Conservation (phyloP, 2,888 invertebrate species). For the Molorchus minor region DNA sequence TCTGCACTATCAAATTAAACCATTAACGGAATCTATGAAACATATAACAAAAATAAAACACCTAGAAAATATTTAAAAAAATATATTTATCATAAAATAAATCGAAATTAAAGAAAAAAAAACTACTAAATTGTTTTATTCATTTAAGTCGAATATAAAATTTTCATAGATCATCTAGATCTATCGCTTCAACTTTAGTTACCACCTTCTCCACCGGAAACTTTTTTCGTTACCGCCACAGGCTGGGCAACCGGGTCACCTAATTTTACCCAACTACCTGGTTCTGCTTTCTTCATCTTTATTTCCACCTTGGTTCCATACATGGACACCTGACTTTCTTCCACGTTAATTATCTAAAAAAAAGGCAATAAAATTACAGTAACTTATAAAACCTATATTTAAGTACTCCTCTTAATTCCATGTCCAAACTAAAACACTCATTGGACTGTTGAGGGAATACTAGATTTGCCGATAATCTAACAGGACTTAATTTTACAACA, state of each 20-base stretch:
- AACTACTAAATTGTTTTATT: slow-evolving; percentile 8
- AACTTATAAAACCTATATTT: no score
- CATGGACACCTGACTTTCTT: slow-evolving; percentile 78
- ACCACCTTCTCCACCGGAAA: slow-evolving; percentile 60
- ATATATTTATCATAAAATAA: slow-evolving; percentile 12
- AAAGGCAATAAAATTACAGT: slow-evolving; percentile 33
- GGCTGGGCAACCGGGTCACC: slow-evolving; percentile 66
- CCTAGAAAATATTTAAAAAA: not conserved
- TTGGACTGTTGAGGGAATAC: slow-evolving; percentile 80
- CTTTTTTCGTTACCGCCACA: slow-evolving; percentile 45
- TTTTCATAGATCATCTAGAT: slow-evolving; percentile 74
- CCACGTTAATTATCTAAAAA: slow-evolving; percentile 79
- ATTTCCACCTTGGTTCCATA: slow-evolving; percentile 92
- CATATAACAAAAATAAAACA: not conserved
- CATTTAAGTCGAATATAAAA: not conserved
- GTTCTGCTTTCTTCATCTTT: slow-evolving; percentile 85
- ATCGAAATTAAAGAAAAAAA: not conserved
- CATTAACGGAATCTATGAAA: no score
- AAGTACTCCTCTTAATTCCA: slow-evolving; percentile 87
- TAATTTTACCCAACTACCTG: slow-evolving; percentile 82
- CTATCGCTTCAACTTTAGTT: slow-evolving; percentile 71
- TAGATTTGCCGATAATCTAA: slow-evolving; percentile 78
- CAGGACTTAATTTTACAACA: slow-evolving; percentile 82
- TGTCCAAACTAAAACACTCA: slow-evolving; percentile 76
- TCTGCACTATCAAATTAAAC: no score